Base-by-base conservation (phyloP, 2,888 invertebrate species). In the Drosophila kokeensis region DNA sequence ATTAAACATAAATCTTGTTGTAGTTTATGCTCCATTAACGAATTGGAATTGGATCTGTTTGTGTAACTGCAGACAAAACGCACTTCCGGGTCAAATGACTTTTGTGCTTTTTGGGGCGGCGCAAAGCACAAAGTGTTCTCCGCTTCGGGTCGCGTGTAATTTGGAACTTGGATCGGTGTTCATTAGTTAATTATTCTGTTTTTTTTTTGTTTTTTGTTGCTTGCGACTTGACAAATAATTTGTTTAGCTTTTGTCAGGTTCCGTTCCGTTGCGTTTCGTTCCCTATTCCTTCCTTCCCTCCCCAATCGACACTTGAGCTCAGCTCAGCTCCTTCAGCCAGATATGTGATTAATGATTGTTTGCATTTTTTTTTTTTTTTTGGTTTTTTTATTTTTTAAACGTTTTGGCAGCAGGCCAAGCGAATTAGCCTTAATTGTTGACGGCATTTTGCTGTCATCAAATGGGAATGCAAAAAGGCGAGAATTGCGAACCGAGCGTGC, bases 361-460 rank as follows among this genome's bases (percentile, higher is more conserved):
- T 89, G 71, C 83, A 81, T 81, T 80, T 73, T 50, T n/a, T 24
- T 34, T 36, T 49, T 15, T 8, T 38, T 18, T 18, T n/a, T n/a
- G n/a, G 24, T 2, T 6, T 36, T 42, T 24, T 45, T 32, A 11
- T 32, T 32, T 32, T 32, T 32, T 32, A 40, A 59, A 68, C 57
- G 40, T 73, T 82, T 85, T 68, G 88, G 83, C 73, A 78, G 69
- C 69, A 74, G 64, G 69, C 65, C 61, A 81, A 50, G 73, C 73
- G 60, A 89, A 81, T 90, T 89, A 81, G 84, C 76, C 89, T 87
- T 89, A 89, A 87, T 89, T 89, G 70, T 73, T 73, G 76, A 64
- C 69, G 81, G 73, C 60, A 72, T 67, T 69, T 76, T 55, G 74
- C 79, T 79, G 82, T 79, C 79, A 79, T 82, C 79, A 74, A 70